Conservation (phyloP, 1,140 invertebrate species). For the Pygmarrhopalites habei region DNA sequence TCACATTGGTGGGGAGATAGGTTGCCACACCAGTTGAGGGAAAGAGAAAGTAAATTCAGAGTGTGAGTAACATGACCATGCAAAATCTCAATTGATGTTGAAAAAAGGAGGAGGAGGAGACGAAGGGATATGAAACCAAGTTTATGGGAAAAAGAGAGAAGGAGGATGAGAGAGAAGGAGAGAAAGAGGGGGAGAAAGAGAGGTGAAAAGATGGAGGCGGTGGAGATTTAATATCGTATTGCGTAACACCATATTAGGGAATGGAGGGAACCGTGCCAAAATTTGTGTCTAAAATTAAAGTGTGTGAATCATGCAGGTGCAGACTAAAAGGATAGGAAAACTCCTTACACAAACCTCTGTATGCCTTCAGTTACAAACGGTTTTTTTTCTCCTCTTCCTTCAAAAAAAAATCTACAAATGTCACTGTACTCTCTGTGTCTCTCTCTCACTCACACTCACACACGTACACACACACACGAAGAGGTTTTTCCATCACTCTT, state of each 20-base stretch:
- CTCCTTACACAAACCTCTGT: too few species aligned
- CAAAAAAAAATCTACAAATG: conserved; percentile 5
- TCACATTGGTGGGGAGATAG: too few species aligned
- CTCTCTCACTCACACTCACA: too few species aligned
- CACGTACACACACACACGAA: too few species aligned
- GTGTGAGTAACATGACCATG: too few species aligned
- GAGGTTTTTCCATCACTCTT: too few species aligned
- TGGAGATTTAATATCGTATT: conserved; percentile 37
- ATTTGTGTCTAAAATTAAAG: conserved; percentile 38
- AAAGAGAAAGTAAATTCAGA: too few species aligned
- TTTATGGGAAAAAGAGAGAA: too few species aligned
- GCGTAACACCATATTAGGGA: conserved; percentile 34
- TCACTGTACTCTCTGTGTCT: conserved; percentile 1
- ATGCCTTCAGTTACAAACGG: neutral
- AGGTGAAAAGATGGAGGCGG: conserved; percentile 22
- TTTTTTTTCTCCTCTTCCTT: neutral
- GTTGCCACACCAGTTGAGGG: too few species aligned
- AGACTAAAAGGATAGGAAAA: conserved; percentile 16
- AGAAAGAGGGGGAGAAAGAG: conserved; percentile 14
- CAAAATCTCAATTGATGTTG: too few species aligned
- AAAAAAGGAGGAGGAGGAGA: too few species aligned
- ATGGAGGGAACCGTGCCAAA: conserved; percentile 36
- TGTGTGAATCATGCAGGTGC: conserved; percentile 39
- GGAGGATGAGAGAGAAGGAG: neutral
- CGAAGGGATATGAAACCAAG: too few species aligned